These are phyloP conservation scores for Venusia cambrica DNA, from an alignment of 2,888 invertebrate genomes.

Conservation along the genomic window DNA sequence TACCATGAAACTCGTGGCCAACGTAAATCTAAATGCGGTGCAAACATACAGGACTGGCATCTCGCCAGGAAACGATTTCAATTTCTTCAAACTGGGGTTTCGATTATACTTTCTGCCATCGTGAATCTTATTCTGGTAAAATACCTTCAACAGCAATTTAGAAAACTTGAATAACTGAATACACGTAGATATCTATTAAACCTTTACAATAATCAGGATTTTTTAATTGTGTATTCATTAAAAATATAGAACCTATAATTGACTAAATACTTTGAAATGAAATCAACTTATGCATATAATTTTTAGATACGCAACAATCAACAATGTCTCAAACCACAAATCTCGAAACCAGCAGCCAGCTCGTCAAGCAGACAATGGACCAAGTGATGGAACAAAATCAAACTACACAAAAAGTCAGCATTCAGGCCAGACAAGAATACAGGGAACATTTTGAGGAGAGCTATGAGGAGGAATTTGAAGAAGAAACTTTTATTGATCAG, in stretches of 20 bases:
- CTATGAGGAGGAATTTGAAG: constrained; percentile 75
- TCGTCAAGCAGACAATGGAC: constrained; percentile 74
- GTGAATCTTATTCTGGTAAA: constrained; percentile 47
- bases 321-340: constrained; percentile 65
- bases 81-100: constrained; percentile 61
- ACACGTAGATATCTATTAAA: too few species aligned
- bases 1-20: constrained; percentile 48
- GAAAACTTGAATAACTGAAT: too few species aligned
- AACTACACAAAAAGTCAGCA: constrained; percentile 63
- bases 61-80: constrained; percentile 58
- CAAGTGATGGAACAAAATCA: constrained; percentile 64
- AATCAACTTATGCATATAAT: too few species aligned
- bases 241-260: too few species aligned
- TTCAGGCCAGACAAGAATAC: constrained; percentile 76
- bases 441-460: constrained; percentile 70
- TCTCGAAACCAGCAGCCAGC: constrained; percentile 69
- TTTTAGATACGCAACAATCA: constrained; percentile 43
- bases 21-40: constrained; percentile 66
- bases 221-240: too few species aligned
- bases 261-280: too few species aligned
- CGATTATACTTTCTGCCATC: constrained; percentile 43
- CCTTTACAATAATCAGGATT: too few species aligned
- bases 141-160: too few species aligned
- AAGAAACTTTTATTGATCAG: constrained; percentile 71
- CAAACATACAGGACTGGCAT: constrained; percentile 59